Evolutionary conservation across 2,113 vertebrate genomes (phyloP), one percentile per base, ranked within the genome.

Genomic region (Ciconia maguari): DNA sequence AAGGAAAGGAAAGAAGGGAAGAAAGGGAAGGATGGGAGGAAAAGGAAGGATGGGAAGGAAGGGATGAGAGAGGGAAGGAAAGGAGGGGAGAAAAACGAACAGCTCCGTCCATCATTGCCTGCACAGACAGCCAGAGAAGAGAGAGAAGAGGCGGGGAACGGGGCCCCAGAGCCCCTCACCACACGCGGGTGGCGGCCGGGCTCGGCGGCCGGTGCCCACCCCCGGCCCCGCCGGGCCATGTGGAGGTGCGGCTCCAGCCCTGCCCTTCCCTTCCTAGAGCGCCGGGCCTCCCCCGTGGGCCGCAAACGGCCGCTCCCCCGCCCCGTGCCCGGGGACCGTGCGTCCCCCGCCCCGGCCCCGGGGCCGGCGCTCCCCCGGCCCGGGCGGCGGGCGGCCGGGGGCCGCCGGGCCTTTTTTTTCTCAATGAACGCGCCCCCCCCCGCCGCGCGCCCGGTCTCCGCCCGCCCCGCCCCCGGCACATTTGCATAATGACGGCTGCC

Each of bases 401-500:
- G 5, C 48, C 49, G 11, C 61, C 24, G 82, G 57, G 22, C n/a
- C 57, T 17, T 42, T 95, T 95, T 94, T 94, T 79, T 86, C 94
- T 98, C 97, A 98, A 98, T 97, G 97, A 97, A 62, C 22, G 69
- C 61, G 30, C 36, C 52, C 38, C 66, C 66, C 62, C 57, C 5
- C 36, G 30, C 17, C 30, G 26, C 27, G 68, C 82, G 38, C 30
- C 11, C 8, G 58, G 9, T 26, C 27, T 4, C n/a, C 77, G 30
- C 58, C 71, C 62, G 66, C 76, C 81, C 68, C 93, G 83, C 83
- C 96, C 52, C 88, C 92, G 61, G 1, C 5, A 1, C 0, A 97
- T 98, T 98, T 98, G 97, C 98, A 98, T 98, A 97, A 87, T 69
- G 46, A 89, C 36, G 49, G 36, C 36, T 52, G 8, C 38, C 48